Base-by-base conservation (phyloP, 2,888 invertebrate genomes). In the Callimorpha dominula region DNA sequence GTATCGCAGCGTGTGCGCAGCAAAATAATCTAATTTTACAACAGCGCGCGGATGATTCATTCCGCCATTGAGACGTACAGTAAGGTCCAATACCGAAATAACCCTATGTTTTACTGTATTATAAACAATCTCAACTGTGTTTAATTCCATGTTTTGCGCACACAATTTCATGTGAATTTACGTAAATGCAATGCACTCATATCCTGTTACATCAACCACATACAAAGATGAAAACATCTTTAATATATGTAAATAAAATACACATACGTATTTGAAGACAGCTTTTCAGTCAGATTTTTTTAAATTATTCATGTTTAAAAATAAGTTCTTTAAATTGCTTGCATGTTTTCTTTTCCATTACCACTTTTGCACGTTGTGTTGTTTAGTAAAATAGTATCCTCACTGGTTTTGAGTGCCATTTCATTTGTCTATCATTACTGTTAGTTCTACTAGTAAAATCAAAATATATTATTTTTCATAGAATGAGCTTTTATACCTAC, bases 61-160 rank as follows among this genome's bases (percentile, higher is more conserved):
- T 20, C 86, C 85, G 87, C 89, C 90, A 91, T 91, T 91, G 91
- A 92, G 92, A 89, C 87, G 89, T 86, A 88, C 88, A 89, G 89
- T 91, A 89, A 90, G 89, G 88, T 88, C 87, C 74, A 69, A 82
- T 79, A 84, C 86, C 71, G 79, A 89, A 92, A 92, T 92, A 92
- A 82, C 86, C 77, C 78, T 80, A 78, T 80, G 84, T 86, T 87
- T 87, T 88, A 86, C 86, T 88, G 85, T 89, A 86, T 88, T 84
- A 87, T 88, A 88, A 90, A 89, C 89, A 89, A 86, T 83, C 76
- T 81, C 73, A 72, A 81, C 65, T 79, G 78, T 73, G 79, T 77
- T 73, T 69, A 70, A 81, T 78, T 79, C 79, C 75, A 76, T 78
- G 75, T 70, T 76, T 75, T 77, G 71, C 60, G 74, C 72, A 71